Evolutionary conservation across 2,888 invertebrate genomes (phyloP).

Genomic region (Ophion costatus): DNA sequence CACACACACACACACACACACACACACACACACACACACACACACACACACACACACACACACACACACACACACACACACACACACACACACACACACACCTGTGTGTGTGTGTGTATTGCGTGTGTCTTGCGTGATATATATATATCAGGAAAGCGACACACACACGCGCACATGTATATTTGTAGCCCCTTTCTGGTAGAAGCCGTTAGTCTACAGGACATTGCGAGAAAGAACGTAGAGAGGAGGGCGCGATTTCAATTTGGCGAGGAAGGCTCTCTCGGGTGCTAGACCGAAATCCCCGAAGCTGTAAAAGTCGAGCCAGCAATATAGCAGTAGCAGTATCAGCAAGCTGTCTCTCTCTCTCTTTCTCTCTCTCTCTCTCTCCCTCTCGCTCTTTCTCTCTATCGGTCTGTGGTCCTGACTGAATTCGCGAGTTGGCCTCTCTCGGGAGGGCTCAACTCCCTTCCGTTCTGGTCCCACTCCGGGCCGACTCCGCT

Average conservation of each 20-base stretch:
- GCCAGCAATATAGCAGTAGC: constrained; percentile 51
- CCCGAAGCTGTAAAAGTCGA: constrained; percentile 66
- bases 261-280: constrained; percentile 68
- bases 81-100: not conserved
- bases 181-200: not conserved
- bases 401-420: constrained; percentile 4
- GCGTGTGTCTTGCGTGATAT: too few species aligned
- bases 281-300: constrained; percentile 62
- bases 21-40: not conserved
- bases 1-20: not conserved
- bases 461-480: constrained; percentile 40
- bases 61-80: not conserved
- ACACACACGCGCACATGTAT: not conserved
- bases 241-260: constrained; percentile 64
- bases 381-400: not conserved
- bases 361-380: not conserved
- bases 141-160: too few species aligned
- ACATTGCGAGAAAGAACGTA: constrained; percentile 41
- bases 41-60: not conserved
- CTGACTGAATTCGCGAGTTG: constrained; percentile 53
- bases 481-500: constrained; percentile 13
- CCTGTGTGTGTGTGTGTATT: too few species aligned
- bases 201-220: constrained; percentile 25
- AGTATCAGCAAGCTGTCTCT: constrained; percentile 7
- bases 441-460: constrained; percentile 51